Evolutionary conservation across 2,113 vertebrate genomes (phyloP), one percentile per base, ranked within the genome.

Genomic region (Marcusenius ussheri): DNA sequence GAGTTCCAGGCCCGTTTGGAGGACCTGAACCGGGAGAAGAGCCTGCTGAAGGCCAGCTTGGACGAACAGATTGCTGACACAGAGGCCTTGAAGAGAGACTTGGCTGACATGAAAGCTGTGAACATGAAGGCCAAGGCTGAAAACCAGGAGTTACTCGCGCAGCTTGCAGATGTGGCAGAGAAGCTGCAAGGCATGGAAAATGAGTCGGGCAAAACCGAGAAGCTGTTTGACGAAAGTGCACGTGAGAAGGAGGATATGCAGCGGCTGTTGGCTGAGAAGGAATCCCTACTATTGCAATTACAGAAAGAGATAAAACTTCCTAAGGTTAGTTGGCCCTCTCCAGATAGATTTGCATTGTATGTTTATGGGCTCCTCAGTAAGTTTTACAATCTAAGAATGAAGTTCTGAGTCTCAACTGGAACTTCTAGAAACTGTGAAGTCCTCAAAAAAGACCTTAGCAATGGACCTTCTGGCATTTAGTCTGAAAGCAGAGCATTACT

Each of bases 81-180:
- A 13, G 96, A 96, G 91, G 94, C 92, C 0, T 92, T 99, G 56
- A 97, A 98, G 62, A 91, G 51, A 89, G 97, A 98, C 91, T 94
- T 98, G 91, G 91, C 95, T 35, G 96, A 98, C 39, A 95, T 97
- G 94, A 97, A 96, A 90, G 92, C 91, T 35, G 93, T 92, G 89
- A 95, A 95, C 93, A 96, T 97, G 91, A 97, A 97, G 94, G 88
- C 93, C 47, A 94, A 89, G 6, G 93, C 80, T 88, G 98, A 98
- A 95, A 98, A 98, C 93, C 94, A 96, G 89, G 94, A 92, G 90
- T 95, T 97, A 88, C 89, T 95, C 88, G 88, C 91, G 91, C 93
- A 94, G 19, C 83, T 96, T 91, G 94, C 94, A 91, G 93, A 95
- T 90, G 45, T 94, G 1, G 92, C 93, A 91, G 93, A 93, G 83